Percentiles rank a stretch among this genome's conserved stretches.
These are phyloP conservation scores for Sclerurus mexicanus DNA, from an alignment of 2,113 vertebrate species.

Conservation along the genomic window DNA sequence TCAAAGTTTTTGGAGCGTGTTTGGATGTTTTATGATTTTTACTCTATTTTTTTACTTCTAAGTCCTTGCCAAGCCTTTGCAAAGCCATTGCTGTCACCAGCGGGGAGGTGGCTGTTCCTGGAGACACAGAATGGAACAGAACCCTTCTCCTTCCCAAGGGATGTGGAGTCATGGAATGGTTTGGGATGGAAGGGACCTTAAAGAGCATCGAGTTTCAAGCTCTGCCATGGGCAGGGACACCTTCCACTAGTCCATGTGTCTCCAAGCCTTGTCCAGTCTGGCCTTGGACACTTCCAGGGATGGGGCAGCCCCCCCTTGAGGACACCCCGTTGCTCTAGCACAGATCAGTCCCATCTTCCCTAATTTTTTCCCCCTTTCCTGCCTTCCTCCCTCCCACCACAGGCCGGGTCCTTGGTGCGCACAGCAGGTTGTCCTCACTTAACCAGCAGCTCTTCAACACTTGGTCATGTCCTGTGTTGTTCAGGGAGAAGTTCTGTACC, in stretches of 20 bases:
- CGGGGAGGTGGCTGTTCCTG: too few species aligned
- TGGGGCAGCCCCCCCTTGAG: background rate
- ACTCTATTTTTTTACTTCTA: too few species aligned
- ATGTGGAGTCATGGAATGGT: background rate
- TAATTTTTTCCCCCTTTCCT: background rate
- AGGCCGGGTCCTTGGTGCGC: rapidly evolving
- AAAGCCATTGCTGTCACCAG: too few species aligned
- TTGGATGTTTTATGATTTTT: too few species aligned
- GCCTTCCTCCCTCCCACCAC: background rate
- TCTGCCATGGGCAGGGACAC: background rate
- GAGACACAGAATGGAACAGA: too few species aligned
- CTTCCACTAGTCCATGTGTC: background rate
- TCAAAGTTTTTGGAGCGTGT: too few species aligned
- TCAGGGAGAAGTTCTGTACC: background rate
- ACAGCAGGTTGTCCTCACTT: background rate
- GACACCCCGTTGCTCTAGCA: background rate
- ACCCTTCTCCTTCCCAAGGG: too few species aligned
- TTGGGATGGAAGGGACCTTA: background rate
- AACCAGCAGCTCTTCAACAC: background rate
- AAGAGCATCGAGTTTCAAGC: background rate
- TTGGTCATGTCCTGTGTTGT: background rate
- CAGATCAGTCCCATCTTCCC: background rate
- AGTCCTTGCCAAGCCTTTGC: too few species aligned
- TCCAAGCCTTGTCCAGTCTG: background rate
- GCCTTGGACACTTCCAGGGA: background rate